Percentiles rank a stretch among this genome's conserved stretches.
Conservation (phyloP, 2,888 invertebrate species). For the Desoria tigrina region DNA sequence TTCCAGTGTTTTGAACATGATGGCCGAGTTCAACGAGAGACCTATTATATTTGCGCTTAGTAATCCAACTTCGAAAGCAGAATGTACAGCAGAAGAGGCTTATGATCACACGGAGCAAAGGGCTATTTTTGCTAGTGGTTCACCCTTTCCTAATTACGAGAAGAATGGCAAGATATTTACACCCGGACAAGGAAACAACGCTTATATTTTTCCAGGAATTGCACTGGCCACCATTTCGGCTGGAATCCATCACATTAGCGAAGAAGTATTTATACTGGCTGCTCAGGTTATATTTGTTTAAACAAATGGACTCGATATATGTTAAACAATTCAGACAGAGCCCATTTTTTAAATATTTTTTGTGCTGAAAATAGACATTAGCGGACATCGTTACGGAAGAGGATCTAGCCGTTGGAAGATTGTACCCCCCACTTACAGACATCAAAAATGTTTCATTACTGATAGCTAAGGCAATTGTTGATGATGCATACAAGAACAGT, state of each 20-base stretch:
- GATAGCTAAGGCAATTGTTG: slow-evolving; percentile 83
- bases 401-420: slow-evolving; percentile 79
- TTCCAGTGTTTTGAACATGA: slow-evolving; percentile 68
- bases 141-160: slow-evolving; percentile 86
- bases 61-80: slow-evolving; percentile 97
- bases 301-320: background rate
- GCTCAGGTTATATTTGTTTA: slow-evolving; percentile 60
- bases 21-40: slow-evolving; percentile 58
- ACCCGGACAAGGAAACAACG: slow-evolving; percentile 97
- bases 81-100: slow-evolving; percentile 99
- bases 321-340: too few relatives aligned
- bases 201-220: slow-evolving; percentile 94
- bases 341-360: background rate
- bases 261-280: slow-evolving; percentile 89
- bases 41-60: slow-evolving; percentile 97
- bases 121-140: slow-evolving; percentile 92
- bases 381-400: slow-evolving; percentile 80
- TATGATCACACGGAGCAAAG: slow-evolving; percentile 80
- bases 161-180: slow-evolving; percentile 76
- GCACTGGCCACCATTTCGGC: slow-evolving; percentile 91
- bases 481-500: slow-evolving; percentile 88
- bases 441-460: slow-evolving; percentile 85
- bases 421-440: slow-evolving; percentile 85
- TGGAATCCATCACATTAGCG: slow-evolving; percentile 88
- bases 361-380: slow-evolving; percentile 64